Conservation (phyloP, 53 echinoderm and acorn worm genomes). For the Paracentrotus lividus region DNA sequence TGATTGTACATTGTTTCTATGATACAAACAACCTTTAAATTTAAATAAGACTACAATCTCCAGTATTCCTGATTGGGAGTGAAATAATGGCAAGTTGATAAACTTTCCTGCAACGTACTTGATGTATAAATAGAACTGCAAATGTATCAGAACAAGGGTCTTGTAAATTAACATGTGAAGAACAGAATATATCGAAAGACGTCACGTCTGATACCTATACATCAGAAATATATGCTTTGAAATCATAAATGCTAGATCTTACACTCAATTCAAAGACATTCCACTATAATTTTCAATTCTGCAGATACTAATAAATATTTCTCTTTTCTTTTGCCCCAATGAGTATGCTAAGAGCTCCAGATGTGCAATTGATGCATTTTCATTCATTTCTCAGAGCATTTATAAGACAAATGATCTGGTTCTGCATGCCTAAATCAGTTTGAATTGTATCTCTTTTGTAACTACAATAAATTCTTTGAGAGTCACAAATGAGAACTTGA, state of each 20-base stretch:
- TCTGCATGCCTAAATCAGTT: background rate
- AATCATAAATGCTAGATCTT: background rate
- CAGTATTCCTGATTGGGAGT: background rate
- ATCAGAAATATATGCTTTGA: background rate
- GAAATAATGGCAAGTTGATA: conserved; percentile 29
- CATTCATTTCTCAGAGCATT: background rate
- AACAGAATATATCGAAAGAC: conserved; percentile 32
- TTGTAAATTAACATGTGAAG: background rate
- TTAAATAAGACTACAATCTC: background rate
- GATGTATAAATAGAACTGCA: background rate
- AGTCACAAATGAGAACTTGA: conserved; percentile 7
- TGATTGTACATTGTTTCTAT: background rate
- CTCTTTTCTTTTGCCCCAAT: background rate
- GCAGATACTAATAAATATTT: background rate
- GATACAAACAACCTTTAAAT: too few relatives aligned
- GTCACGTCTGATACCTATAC: background rate
- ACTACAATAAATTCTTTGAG: conserved; percentile 29
- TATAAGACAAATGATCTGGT: background rate
- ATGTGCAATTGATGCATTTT: background rate
- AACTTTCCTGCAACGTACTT: conserved; percentile 22
- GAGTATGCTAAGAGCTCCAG: background rate
- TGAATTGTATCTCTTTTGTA: conserved; percentile 18
- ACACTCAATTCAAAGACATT: background rate
- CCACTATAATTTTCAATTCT: background rate
- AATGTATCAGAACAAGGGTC: background rate